Conservation (phyloP, 1,140 invertebrate species). For the Lamellibrachia luymesi region DNA sequence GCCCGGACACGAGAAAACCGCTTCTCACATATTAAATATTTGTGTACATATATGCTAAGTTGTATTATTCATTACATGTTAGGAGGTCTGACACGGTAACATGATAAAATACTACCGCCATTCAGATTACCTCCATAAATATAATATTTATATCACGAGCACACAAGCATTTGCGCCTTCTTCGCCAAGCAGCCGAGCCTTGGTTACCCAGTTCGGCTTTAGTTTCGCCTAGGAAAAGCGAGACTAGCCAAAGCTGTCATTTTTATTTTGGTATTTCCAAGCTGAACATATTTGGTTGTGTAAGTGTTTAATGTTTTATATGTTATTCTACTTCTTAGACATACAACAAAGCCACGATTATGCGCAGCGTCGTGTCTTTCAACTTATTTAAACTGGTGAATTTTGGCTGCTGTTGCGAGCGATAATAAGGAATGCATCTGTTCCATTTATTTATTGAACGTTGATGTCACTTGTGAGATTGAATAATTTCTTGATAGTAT, state of each 20-base stretch:
- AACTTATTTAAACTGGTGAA: not conserved
- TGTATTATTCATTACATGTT: not conserved
- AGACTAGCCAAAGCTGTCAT: no score
- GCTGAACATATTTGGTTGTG: not conserved
- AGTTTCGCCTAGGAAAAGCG: no score
- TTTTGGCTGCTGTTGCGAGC: not conserved
- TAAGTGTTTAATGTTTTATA: not conserved
- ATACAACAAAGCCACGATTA: not conserved
- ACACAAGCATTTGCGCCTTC: no score
- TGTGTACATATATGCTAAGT: not conserved
- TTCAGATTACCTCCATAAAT: not conserved
- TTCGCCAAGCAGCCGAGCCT: no score
- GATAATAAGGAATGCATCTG: not conserved
- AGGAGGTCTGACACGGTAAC: not conserved
- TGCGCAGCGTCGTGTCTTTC: not conserved
- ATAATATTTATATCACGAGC: not conserved
- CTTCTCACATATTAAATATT: not conserved
- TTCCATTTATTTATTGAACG: no score
- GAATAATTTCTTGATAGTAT: no score
- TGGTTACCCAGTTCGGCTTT: no score
- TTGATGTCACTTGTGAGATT: no score
- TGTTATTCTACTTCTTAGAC: not conserved
- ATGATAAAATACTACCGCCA: not conserved
- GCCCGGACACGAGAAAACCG: not conserved
- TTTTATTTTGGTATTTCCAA: no score